Evolutionary conservation across 2,113 vertebrate species (phyloP), one percentile per base, ranked within the genome.

Genomic region (Benitochromis conjunctus): DNA sequence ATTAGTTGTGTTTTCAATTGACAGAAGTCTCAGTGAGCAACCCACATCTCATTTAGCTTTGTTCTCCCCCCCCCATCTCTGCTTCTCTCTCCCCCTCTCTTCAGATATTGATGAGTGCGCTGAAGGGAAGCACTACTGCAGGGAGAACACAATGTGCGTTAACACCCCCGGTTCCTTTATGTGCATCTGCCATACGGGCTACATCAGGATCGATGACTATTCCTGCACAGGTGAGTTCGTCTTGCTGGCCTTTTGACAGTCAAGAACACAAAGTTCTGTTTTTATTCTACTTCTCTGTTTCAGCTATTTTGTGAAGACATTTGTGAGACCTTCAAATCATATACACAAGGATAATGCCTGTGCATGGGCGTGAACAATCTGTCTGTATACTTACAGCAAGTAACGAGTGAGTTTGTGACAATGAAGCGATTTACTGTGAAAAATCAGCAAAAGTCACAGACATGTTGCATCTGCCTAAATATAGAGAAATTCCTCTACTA

Each of bases 131-230:
- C 99, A 99, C 91, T 99, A 99, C 95, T 99, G 99, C 89, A 96
- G 97, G 6, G 98, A 99, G 94, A 99, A 99, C 86, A 98, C 98
- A 11, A 95, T 98, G 97, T 99, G 99, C 19, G 97, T 99, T 58
- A 99, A 99, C 91, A 98, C 97, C 7, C 97, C 97, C 0, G 98
- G 98, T 41, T 99, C 98, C 88, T 99, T 99, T 90, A 98, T 99
- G 97, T 99, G 99, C 92, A 97, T 99, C 94, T 99, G 99, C 95
- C 97, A 97, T 92, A 97, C 97, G 1, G 98, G 99, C 29, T 99
- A 98, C 92, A 98, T 99, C 94, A 96, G 98, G 89, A 99, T 99
- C 66, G 99, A 99, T 91, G 99, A 99, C 90, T 99, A 99, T 80
- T 99, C 98, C 1, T 99, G 99, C 89, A 99, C 99, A 96, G 99